These are phyloP conservation scores for Dyspetes luteomarginatus DNA, from an alignment of 2,888 invertebrate genomes.

Conservation along the genomic window DNA sequence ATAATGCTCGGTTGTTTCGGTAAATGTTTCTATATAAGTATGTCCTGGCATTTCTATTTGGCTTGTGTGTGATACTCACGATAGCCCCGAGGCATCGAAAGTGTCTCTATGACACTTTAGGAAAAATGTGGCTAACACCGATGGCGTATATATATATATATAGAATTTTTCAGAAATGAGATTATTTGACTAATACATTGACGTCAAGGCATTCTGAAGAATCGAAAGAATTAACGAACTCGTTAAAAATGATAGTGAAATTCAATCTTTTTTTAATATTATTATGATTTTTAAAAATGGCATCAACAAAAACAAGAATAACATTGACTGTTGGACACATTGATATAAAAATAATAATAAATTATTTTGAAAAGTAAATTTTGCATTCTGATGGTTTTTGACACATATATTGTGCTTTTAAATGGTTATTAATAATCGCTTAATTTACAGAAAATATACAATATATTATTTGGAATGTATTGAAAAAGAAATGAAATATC, in stretches of 20 bases:
- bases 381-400: no score
- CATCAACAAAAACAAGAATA: no score
- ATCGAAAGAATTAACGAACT: constrained; percentile 11
- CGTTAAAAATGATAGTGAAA: not conserved
- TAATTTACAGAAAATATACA: no score
- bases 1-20: no score
- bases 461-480: not conserved
- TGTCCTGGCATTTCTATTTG: not conserved
- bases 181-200: not conserved
- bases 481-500: not conserved
- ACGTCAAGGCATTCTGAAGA: constrained; percentile 3
- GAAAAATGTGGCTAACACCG: constrained; percentile 4
- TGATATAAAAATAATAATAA: no score
- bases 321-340: no score
- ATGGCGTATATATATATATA: not conserved
- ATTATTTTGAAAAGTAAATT: no score
- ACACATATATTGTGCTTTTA: no score
- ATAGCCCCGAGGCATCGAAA: not conserved
- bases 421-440: no score
- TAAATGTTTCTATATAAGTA: not conserved
- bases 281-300: not conserved
- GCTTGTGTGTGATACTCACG: not conserved
- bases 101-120: not conserved
- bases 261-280: no score
- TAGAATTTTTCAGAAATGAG: not conserved